Evolutionary conservation across 2,888 invertebrate genomes (phyloP), one percentile per base, ranked within the genome.

Genomic region (Oligia strigilis): DNA sequence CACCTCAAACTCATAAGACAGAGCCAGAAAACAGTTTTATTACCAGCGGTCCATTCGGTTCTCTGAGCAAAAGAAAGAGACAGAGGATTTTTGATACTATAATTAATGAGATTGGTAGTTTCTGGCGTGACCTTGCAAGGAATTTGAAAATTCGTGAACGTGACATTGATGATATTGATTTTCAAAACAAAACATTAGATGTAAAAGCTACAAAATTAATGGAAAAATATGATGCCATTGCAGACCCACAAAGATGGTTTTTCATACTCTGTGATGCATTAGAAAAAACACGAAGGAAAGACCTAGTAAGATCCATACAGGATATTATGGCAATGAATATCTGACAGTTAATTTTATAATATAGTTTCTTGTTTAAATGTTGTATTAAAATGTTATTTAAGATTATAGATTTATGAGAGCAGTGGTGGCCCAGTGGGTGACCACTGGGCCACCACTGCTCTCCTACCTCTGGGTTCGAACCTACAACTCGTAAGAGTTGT

Each of bases 271-370:
- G 96, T 89, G 93, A 95, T 78, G 96, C 96, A 58, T 91, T 97
- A 78, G 96, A 96, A 87, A 92, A 89, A 87, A 87, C 93, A 72
- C 90, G 95, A 29, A 93, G 97, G 82, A 95, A 91, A 87, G 96
- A 96, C 83, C 86, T 97, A 52, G 93, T 92, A n/a, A 92, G 88
- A 84, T 88, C 91, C 69, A 82, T 97, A 23, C 94, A 95, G 87
- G 93, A 94, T 84, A 94, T 96, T 77, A 94, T 96, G 92, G 87
- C 93, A 71, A 96, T 95, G 96, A 95, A 95, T 82, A 93, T 95
- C 71, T 95, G 78, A 91, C 14, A 49, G 66, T 58, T 17, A 62
- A 40, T 76, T 83, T 62, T 14, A 60, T 60, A n/a, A 19, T 14
- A 17, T 29, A 3, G 2, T 58, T 64, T 62, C 14, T 49, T 49